Conservation (phyloP, 2,113 vertebrate genomes). For the Eclectus roratus region DNA sequence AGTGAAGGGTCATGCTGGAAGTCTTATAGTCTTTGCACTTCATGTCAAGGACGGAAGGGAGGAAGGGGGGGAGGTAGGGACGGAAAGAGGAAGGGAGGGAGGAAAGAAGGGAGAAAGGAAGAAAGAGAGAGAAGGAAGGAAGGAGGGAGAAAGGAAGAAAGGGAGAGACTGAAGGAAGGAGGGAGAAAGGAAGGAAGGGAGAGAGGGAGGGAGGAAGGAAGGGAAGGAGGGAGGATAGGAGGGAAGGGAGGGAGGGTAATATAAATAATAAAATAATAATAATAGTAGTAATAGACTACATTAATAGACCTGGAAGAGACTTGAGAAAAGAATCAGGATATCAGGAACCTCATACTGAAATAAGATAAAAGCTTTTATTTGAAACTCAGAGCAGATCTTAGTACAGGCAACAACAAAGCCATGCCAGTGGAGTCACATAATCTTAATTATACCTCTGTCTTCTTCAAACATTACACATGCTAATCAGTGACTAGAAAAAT, state of each 20-base stretch:
- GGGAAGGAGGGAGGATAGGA: not conserved
- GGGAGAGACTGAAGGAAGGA: too few species aligned
- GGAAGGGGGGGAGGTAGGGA: accelerated
- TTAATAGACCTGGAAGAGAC: not conserved
- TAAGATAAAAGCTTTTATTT: not conserved
- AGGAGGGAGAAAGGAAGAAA: too few species aligned
- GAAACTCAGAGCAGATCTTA: not conserved
- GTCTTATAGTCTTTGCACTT: not conserved
- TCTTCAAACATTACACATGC: not conserved
- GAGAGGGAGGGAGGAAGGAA: too few species aligned
- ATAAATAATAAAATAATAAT: not conserved
- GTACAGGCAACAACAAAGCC: not conserved
- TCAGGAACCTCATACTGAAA: not conserved
- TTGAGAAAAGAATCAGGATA: not conserved
- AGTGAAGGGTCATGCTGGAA: not conserved
- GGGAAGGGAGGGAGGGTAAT: not conserved
- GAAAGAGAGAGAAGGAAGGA: too few species aligned
- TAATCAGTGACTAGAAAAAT: not conserved
- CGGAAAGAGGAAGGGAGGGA: accelerated
- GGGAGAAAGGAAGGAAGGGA: too few species aligned
- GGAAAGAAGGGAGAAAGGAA: too few species aligned
- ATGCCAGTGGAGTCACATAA: not conserved
- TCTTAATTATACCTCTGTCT: not conserved
- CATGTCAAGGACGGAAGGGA: too few species aligned
- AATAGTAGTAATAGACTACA: not conserved